Base-by-base conservation (phyloP, 2,113 vertebrate species). In the Tor tambroides region DNA sequence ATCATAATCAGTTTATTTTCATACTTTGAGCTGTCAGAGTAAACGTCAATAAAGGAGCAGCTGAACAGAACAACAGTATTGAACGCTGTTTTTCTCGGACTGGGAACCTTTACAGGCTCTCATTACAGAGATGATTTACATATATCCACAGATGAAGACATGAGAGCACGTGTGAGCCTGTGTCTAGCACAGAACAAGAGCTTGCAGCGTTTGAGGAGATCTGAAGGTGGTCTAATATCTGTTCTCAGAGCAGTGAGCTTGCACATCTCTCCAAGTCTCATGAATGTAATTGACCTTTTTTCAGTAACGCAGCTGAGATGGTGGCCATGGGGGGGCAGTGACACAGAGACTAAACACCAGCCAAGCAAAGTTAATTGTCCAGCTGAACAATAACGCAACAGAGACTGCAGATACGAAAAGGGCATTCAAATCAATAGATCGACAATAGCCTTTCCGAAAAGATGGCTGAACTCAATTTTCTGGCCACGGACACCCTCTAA, bases 211-310 rank as follows among this genome's bases (percentile, higher is more conserved):
- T 95, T 97, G 95, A 95, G 95, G 95, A 97, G 96, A 97, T 96
- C 95, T 96, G 95, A 96, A 97, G 96, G 96, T 96, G 96, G 96
- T 96, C 96, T 95, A 96, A 95, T 96, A 97, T 96, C 95, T 96
- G 95, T 93, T 94, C 90, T 91, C 93, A 88, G 80, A 91, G 87
- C 83, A 95, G 95, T 94, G 93, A 95, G 93, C 94, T 94, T 94
- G 94, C 95, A 96, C 96, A 96, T 97, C 95, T 95, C 11, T 49
- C 93, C 95, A 92, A 95, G 96, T 91, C 95, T 97, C 97, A 97
- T 98, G 97, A 97, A 99, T 97, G 96, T 95, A 95, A 97, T 98
- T 98, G 97, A 98, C 97, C 97, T 99, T 98, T 98, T 97, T 96
- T 91, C 61, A 84, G 21, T 84, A 28, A 74, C 4, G 23, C 90